Evolutionary conservation across 2,797 vertebrate species (phyloP), one percentile per base, ranked within the genome.

Genomic region (Thunnus albacares): DNA sequence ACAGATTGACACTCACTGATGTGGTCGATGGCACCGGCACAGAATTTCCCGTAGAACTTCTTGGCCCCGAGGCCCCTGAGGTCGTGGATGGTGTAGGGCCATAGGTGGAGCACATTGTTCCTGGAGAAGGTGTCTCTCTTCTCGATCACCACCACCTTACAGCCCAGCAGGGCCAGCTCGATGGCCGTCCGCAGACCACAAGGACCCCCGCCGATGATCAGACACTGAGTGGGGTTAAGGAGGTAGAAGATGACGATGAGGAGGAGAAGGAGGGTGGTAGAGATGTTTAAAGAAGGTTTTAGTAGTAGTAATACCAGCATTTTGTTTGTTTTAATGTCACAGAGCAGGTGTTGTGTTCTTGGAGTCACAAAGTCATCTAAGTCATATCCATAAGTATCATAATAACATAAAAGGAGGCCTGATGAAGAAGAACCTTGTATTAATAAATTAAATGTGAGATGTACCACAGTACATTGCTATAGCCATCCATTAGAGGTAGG

Each of bases 11-110:
- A 97, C 98, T 97, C 93, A 99, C 98, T 99, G 91, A 99, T 99
- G 81, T 99, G 98, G 94, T 99, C 98, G 20, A 99, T 98, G 77
- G 98, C 90, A 75, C 98, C 98, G 0, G 97, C 98, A 2, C 98
- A 99, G 94, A 99, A 99, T 84, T 99, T 99, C 0, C 98, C 98
- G 0, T 98, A 99, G 88, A 99, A 99, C 85, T 99, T 99, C 93
- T 99, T 99, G 63, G 98, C 98, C 33, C 98, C 98, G 20, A 99
- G 96, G 62, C 96, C 96, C 24, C 97, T 94, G 58, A 99, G 97
- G 89, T 99, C 98, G 0, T 99, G 97, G 62, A 99, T 99, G 79
- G 98, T 99, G 90, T 96, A 99, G 1, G 98, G 98, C 98, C 98
- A 99, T 11, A 99, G 97, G 66, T 99, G 98, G 30, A 99, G 94